Evolutionary conservation across 1,140 invertebrate genomes (phyloP).

Genomic region (Trichonephila inaurata): DNA sequence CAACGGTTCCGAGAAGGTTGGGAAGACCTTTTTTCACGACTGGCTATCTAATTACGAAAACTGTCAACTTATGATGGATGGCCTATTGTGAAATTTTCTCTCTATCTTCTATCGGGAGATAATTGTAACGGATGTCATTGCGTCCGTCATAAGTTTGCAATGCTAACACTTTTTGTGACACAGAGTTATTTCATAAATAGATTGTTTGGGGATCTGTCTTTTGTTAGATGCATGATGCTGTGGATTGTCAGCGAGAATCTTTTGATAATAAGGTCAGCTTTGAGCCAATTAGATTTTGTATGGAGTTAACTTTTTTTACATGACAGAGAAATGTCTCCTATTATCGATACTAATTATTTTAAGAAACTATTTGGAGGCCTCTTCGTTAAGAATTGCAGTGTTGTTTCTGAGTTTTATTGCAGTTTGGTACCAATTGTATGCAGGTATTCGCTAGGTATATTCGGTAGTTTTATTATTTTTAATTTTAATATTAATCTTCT

Average conservation of each 20-base stretch:
- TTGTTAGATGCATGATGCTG: background rate
- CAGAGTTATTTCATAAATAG: background rate
- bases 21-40: slow-evolving; percentile 23
- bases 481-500: too few species aligned
- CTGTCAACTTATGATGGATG: slow-evolving; percentile 63
- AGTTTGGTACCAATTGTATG: too few species aligned
- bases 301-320: too few species aligned
- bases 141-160: background rate
- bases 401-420: too few species aligned
- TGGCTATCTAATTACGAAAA: slow-evolving; percentile 66
- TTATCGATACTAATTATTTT: background rate
- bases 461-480: too few species aligned
- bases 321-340: too few species aligned
- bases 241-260: too few species aligned
- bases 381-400: too few species aligned
- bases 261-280: too few species aligned
- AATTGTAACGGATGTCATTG: slow-evolving; percentile 36
- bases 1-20: background rate
- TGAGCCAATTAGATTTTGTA: too few species aligned
- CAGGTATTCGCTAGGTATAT: too few species aligned
- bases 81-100: slow-evolving; percentile 45
- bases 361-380: too few species aligned
- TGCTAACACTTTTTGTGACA: background rate
- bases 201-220: background rate
- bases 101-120: slow-evolving; percentile 1